Conservation (phyloP, 2,888 invertebrate species). For the Drosophila vallismaia region DNA sequence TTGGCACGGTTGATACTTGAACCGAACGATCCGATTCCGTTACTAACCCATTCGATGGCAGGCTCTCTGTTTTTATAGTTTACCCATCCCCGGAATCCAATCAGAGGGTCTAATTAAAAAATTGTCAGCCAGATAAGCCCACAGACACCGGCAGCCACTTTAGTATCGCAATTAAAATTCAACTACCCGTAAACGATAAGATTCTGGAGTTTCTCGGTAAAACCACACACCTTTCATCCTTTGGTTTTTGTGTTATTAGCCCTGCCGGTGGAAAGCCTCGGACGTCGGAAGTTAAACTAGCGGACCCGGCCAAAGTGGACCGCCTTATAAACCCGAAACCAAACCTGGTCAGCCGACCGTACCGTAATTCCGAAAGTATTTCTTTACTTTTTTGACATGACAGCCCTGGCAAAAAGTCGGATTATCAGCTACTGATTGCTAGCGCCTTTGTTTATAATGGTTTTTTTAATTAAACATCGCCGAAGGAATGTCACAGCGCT, state of each 20-base stretch:
- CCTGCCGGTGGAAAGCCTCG: conserved; percentile 29
- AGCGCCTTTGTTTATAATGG: conserved; percentile 39
- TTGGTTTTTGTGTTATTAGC: conserved; percentile 7
- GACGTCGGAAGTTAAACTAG: conserved; percentile 40
- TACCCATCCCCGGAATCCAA: conserved; percentile 23
- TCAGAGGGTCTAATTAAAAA: conserved; percentile 61
- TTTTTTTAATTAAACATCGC: conserved; percentile 29
- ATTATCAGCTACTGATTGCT: conserved; percentile 54
- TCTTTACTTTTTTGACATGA: conserved; percentile 23
- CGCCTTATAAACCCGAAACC: conserved; percentile 38
- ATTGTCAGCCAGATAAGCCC: conserved; percentile 64
- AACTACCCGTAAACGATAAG: conserved; percentile 30
- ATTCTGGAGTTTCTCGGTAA: conserved; percentile 19
- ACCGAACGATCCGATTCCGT: conserved; percentile 39
- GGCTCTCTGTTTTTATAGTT: conserved; percentile 60
- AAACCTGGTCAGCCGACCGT: conserved; percentile 26
- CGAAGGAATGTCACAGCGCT: conserved; percentile 32
- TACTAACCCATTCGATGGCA: conserved; percentile 29
- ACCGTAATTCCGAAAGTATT: not conserved
- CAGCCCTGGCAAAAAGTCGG: conserved; percentile 29
- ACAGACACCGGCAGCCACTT: conserved; percentile 21
- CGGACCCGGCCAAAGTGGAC: conserved; percentile 30
- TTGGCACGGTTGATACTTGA: conserved; percentile 24
- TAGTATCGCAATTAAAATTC: conserved; percentile 64
- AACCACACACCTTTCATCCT: conserved; percentile 42